These are phyloP conservation scores for Callosobruchus maculatus DNA, from an alignment of 2,888 invertebrate genomes.

Conservation along the genomic window DNA sequence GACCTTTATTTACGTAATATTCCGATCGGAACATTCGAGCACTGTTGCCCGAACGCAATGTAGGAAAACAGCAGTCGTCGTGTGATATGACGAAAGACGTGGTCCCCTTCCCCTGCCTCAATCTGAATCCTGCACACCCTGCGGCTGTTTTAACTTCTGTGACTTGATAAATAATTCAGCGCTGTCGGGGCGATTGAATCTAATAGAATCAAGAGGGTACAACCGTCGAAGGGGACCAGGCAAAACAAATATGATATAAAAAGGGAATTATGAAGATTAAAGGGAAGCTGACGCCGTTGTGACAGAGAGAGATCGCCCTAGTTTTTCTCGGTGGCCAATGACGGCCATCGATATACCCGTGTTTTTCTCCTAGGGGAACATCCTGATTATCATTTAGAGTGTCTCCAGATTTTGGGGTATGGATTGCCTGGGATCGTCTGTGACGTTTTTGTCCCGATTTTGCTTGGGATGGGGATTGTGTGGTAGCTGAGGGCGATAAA, in stretches of 20 bases:
- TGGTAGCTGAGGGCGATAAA: not conserved
- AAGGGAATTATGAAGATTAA: not conserved
- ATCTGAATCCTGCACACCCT: not conserved
- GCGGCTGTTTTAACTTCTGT: not conserved
- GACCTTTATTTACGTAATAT: too few species aligned
- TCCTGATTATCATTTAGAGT: not conserved
- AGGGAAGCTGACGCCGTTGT: not conserved
- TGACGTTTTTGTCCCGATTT: not conserved
- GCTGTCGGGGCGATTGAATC: not conserved
- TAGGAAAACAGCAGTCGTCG: too few species aligned
- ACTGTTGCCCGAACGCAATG: too few species aligned
- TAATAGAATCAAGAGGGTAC: not conserved
- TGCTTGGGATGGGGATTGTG: not conserved
- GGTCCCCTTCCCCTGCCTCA: not conserved
- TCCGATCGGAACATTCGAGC: too few species aligned
- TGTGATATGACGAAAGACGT: not conserved
- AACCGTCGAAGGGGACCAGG: not conserved
- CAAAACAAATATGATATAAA: not conserved
- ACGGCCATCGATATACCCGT: not conserved
- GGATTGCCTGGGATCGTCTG: not conserved
- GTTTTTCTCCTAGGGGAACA: not conserved
- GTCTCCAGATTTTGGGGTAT: not conserved
- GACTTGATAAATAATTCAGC: not conserved
- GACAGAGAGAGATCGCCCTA: not conserved
- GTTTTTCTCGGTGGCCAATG: not conserved